Percentiles rank a stretch among this genome's conserved stretches.
Conservation (phyloP, 2,797 vertebrate genomes). For the Carcharodon carcharias region DNA sequence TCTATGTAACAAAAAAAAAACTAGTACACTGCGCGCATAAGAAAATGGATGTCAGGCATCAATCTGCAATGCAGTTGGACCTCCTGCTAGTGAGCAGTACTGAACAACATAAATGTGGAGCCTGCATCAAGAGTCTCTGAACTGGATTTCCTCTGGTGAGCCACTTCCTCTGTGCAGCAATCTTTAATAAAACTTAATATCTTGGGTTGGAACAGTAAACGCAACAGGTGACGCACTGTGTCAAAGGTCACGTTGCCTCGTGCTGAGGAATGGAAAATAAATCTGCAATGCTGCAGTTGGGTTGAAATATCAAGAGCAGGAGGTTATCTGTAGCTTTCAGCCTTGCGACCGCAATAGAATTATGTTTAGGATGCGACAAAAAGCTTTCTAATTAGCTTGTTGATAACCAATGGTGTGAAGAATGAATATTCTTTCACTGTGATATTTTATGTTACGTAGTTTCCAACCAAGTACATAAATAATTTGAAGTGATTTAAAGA, state of each 20-base stretch:
- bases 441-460: neutral
- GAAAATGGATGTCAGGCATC: neutral
- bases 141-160: slow-evolving; percentile 17
- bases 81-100: no score
- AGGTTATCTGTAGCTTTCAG: neutral
- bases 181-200: neutral
- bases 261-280: neutral
- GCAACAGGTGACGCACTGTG: neutral
- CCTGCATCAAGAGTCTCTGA: neutral
- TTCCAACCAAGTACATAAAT: neutral
- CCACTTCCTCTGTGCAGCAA: neutral
- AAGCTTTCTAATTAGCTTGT: no score
- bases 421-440: neutral
- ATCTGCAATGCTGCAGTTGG: neutral
- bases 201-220: neutral
- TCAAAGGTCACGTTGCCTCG: neutral
- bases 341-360: neutral
- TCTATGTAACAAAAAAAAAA: neutral
- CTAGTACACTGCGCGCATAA: no score
- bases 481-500: neutral
- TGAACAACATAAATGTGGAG: neutral
- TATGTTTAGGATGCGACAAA: neutral
- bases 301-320: neutral
- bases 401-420: neutral
- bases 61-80: neutral